phyloP scores from a whole-genome alignment of 1,140 invertebrate genomes.

The Ctenoplectra terminalis region DNA sequence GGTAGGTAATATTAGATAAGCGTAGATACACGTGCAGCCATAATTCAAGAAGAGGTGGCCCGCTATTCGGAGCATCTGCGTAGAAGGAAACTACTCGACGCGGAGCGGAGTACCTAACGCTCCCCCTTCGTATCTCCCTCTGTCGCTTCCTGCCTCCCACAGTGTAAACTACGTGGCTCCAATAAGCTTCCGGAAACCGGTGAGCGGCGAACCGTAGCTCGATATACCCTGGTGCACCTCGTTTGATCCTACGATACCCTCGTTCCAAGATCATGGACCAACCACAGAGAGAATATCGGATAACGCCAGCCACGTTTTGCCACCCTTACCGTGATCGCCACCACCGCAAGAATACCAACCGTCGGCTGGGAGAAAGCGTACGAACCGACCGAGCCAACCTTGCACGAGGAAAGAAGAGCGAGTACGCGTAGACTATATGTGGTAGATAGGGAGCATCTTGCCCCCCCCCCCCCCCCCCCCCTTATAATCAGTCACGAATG shows the following conservation, averaged over 20 bases:
- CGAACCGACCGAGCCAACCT: slow-evolving; percentile 20
- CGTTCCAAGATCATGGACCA: slow-evolving; percentile 63
- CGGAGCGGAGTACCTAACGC: not conserved
- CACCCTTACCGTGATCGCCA: slow-evolving; percentile 41
- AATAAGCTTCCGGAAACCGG: slow-evolving; percentile 67
- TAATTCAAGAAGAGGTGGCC: slow-evolving; percentile 37
- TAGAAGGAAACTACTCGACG: slow-evolving; percentile 29
- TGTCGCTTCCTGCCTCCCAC: slow-evolving; percentile 33
- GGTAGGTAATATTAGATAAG: slow-evolving; percentile 5
- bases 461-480: too few relatives aligned
- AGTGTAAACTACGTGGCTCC: slow-evolving; percentile 63
- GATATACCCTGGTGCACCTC: slow-evolving; percentile 57
- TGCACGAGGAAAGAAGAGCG: not conserved
- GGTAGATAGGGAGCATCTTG: slow-evolving; percentile 4
- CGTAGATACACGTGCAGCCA: not conserved
- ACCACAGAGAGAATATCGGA: slow-evolving; percentile 69
- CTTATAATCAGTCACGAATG: too few relatives aligned
- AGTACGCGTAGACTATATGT: not conserved
- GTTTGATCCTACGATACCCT: slow-evolving; percentile 67
- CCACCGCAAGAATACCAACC: slow-evolving; percentile 36
- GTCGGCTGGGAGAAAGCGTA: slow-evolving; percentile 14
- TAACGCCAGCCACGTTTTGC: slow-evolving; percentile 64
- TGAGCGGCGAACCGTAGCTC: slow-evolving; percentile 51
- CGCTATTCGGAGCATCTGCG: slow-evolving; percentile 34
- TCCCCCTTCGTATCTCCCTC: slow-evolving; percentile 28